These are phyloP conservation scores for Dynastes maya DNA, from an alignment of 2,888 invertebrate species.

Conservation along the genomic window DNA sequence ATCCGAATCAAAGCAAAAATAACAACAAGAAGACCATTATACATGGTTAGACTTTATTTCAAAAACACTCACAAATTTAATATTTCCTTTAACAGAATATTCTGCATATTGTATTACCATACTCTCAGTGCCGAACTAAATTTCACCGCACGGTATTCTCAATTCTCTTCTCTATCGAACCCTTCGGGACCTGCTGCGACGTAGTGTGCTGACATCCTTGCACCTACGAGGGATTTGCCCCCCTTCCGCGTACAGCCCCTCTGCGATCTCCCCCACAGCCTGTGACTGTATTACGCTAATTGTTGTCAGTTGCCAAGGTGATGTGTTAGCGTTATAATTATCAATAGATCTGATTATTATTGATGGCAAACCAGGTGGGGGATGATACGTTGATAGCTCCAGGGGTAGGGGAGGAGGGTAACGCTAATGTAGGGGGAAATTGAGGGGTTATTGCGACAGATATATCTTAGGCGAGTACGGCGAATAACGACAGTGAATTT, in stretches of 20 bases:
- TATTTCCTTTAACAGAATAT: too few species aligned
- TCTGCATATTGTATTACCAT: too few species aligned
- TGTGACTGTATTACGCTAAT: constrained; percentile 69
- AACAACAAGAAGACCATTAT: too few species aligned
- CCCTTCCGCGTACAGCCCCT: constrained; percentile 6
- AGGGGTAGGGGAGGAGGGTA: neutral
- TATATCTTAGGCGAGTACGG: neutral
- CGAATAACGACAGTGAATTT: constrained; percentile 10
- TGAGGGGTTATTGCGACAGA: neutral
- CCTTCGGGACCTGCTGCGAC: constrained; percentile 6
- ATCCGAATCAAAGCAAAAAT: too few species aligned
- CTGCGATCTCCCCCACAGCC: constrained; percentile 21
- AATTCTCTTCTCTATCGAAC: neutral
- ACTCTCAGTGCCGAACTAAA: too few species aligned
- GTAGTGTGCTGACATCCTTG: constrained; percentile 20
- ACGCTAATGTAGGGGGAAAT: neutral
- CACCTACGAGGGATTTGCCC: neutral
- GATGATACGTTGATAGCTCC: constrained; percentile 13
- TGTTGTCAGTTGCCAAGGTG: constrained; percentile 70
- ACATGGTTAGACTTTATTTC: too few species aligned
- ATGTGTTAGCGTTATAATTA: constrained; percentile 67
- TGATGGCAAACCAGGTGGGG: constrained; percentile 61
- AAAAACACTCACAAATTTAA: too few species aligned
- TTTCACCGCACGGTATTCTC: neutral
- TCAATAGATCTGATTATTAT: constrained; percentile 70